Base-by-base conservation (phyloP, 2,797 vertebrate species). In the Tolypeutes matacus region DNA sequence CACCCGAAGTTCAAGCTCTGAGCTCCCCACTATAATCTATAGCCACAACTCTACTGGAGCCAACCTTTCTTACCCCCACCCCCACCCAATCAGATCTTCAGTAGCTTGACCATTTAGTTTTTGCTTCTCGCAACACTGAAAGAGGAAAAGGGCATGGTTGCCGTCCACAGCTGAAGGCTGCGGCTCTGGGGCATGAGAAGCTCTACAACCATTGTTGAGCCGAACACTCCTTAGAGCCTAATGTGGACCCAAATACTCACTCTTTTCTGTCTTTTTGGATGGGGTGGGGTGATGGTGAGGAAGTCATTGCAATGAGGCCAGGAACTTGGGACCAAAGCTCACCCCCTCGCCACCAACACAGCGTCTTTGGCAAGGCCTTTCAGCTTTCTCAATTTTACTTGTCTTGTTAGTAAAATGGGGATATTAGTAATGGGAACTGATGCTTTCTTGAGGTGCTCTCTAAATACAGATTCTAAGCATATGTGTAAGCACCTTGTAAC, bases 261-360 rank as follows among this genome's bases (percentile, higher is more conserved):
- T 60, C 39, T 11, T 53, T 76, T 18, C 18, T 39, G 36, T 15
- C 14, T 60, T 5, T 58, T 70, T 83, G 42, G 53, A 3, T 23
- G 5, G 23, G 64, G n/a, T 46, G 34, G n/a, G 31, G n/a, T 18
- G 42, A 51, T n/a, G 42, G 64, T 7, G 23, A 65, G 87, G 20
- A 78, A 60, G 12, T 46, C 7, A 0, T 4, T 5, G 60, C 23
- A 5, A 13, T 39, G 56, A 42, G 25, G 39, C 11, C 34, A 53
- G 46, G 21, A 27, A 15, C 18, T 27, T 56, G 49, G 12, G 8
- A 20, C 14, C 15, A 2, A 70, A n/a, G 34, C 10, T 34, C 15
- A 6, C 39, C 9, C 4, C 31, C 1, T 21, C 21, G 0, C 1
- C 1, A 3, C 39, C 39, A 1, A 3, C 39, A 7, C 20, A 12